These are phyloP conservation scores for Prochilodus magdalenae DNA, from an alignment of 2,113 vertebrate species.

Conservation along the genomic window DNA sequence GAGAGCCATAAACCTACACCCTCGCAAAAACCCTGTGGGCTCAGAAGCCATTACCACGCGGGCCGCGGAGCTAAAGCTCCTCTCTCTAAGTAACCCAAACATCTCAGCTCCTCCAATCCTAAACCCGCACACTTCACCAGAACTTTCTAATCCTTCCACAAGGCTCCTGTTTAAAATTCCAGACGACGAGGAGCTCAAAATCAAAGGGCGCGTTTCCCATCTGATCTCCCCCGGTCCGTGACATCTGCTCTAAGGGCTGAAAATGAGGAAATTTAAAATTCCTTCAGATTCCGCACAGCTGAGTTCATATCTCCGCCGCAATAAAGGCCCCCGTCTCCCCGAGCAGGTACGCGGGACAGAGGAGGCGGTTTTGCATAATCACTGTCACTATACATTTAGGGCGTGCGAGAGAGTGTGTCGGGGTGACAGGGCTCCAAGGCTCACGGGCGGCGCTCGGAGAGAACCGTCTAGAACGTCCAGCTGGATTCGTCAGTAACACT, in stretches of 20 bases:
- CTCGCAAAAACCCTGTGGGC: neutral
- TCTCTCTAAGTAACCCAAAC: constrained; percentile 5
- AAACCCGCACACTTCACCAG: constrained; percentile 31
- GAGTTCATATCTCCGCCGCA: constrained; percentile 72
- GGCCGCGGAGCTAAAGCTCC: neutral
- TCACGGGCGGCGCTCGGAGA: constrained; percentile 74
- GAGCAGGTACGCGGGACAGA: constrained; percentile 78
- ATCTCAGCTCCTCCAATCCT: constrained; percentile 5
- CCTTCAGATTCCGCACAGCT: constrained; percentile 69
- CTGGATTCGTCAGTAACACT: constrained; percentile 79
- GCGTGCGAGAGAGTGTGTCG: constrained; percentile 75
- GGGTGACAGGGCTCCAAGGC: constrained; percentile 74
- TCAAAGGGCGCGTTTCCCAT: constrained; percentile 70
- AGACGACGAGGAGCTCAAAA: constrained; percentile 52
- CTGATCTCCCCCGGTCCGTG: constrained; percentile 66
- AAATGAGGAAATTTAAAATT: constrained; percentile 72
- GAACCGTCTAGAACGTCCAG: constrained; percentile 77
- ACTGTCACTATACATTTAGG: constrained; percentile 84
- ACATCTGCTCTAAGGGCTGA: constrained; percentile 68
- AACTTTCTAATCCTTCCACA: constrained; percentile 63
- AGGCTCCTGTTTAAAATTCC: constrained; percentile 34
- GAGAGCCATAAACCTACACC: neutral
- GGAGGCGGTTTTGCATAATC: constrained; percentile 85
- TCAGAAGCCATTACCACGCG: neutral
- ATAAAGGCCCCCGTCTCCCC: constrained; percentile 72